These are phyloP conservation scores for Aphis gossypii DNA, from an alignment of 1,140 invertebrate species.

Conservation along the genomic window DNA sequence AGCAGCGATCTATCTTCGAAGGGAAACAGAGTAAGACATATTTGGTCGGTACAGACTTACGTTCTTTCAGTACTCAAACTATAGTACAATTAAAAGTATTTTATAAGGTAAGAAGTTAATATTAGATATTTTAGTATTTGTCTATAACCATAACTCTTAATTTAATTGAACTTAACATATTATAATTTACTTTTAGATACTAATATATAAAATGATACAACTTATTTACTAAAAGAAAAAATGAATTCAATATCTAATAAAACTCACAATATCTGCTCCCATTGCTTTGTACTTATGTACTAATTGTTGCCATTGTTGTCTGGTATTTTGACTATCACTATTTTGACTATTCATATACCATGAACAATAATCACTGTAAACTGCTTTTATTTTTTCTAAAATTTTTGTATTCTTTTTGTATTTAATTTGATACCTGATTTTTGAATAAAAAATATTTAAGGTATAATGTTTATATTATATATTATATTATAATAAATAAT, in stretches of 20 bases:
- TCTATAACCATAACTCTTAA: no score
- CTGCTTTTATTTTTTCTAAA: constrained; percentile 71
- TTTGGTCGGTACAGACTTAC: no score
- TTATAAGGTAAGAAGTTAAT: no score
- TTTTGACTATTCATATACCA: constrained; percentile 69
- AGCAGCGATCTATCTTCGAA: no score
- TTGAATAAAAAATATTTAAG: not conserved
- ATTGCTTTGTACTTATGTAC: constrained; percentile 67
- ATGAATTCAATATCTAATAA: not conserved
- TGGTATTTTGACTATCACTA: constrained; percentile 68
- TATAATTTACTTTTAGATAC: no score
- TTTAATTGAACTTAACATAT: no score
- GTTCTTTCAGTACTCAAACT: no score
- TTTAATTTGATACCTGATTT: constrained; percentile 71
- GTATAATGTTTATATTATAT: not conserved
- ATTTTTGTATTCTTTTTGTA: constrained; percentile 72
- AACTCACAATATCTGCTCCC: constrained; percentile 69
- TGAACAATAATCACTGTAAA: constrained; percentile 76
- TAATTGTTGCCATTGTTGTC: constrained; percentile 78
- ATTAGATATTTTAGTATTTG: no score
- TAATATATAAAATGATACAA: not conserved
- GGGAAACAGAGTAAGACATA: no score
- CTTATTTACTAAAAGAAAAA: not conserved
- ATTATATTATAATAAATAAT: not conserved
- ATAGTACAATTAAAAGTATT: no score